Evolutionary conservation across 1,140 invertebrate species (phyloP), one percentile per base, ranked within the genome.

Genomic region (Piezodorus guildinii): DNA sequence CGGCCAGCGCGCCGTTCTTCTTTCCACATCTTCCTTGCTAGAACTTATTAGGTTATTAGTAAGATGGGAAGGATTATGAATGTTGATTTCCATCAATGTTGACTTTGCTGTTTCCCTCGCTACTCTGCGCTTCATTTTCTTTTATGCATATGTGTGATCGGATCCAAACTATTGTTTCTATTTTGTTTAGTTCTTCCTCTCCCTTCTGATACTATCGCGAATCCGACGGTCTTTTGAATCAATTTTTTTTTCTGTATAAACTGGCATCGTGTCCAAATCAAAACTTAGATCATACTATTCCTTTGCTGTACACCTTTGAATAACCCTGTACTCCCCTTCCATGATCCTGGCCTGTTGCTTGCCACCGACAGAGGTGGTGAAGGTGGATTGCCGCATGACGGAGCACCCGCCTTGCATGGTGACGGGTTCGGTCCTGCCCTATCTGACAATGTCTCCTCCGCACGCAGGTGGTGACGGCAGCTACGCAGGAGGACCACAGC

Each of bases 401-500:
- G 64, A 61, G 46, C 61, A 62, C 52, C 62, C 64, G 34, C 62
- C 64, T 15, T 67, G 65, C 49, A 49, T 66, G 64, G 61, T 60
- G 61, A 62, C 62, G 44, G 63, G 43, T 39, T 62, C 60, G 44
- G 45, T 52, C 60, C 54, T 44, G 16, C 61, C 66, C 58, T 63
- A 60, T 59, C 65, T 49, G 62, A 59, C 17, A 64, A 60, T 60
- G 16, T 65, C 39, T 62, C 56, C 62, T 52, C 19, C 64, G 43
- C 43, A 59, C 19, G 59, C 63, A 27, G 25, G 58, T 54, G 54
- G n/a, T 15, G 56, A 46, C 51, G 34, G 60, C 23, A 51, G 54
- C 43, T 44, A 51, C 27, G 68, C 65, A 0, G 65, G 65, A 34
- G 68, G 68, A 68, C 68, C 68, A n/a, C 65, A 67, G 61, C 59